Conservation (phyloP, 2,113 vertebrate genomes). For the Oreochromis aureus region DNA sequence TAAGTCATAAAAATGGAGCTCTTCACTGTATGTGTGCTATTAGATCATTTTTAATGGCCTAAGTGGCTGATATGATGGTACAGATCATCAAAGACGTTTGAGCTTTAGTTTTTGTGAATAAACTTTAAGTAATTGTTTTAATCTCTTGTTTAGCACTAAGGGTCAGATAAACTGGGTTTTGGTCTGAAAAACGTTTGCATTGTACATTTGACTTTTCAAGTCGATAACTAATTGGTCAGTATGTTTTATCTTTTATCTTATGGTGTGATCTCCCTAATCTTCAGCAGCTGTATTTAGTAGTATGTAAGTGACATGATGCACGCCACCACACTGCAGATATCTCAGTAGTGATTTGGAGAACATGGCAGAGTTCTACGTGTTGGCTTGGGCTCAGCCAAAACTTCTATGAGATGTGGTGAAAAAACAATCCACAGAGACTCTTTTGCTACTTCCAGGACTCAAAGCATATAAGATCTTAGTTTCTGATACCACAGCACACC, state of each 20-base stretch:
- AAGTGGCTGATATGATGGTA: background rate
- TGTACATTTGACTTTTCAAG: background rate
- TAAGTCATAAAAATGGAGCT: background rate
- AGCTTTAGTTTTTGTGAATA: background rate
- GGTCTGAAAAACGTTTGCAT: background rate
- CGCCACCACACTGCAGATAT: background rate
- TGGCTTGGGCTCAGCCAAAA: background rate
- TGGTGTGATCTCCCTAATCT: background rate
- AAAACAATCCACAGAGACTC: background rate
- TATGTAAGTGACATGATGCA: rapidly evolving
- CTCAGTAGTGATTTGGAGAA: background rate
- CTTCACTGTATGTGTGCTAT: background rate
- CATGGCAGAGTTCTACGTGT: background rate
- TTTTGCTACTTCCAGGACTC: background rate
- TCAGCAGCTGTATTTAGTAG: background rate
- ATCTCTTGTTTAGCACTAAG: rapidly evolving
- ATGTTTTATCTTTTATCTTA: background rate
- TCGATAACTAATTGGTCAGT: background rate
- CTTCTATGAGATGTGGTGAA: background rate
- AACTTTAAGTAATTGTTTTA: background rate
- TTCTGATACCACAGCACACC: background rate
- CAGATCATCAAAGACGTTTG: background rate
- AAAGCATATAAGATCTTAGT: background rate
- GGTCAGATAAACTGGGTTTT: background rate
- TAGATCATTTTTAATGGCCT: background rate